These are phyloP conservation scores for Brachyptera putata DNA, from an alignment of 2,888 invertebrate genomes.

Conservation along the genomic window DNA sequence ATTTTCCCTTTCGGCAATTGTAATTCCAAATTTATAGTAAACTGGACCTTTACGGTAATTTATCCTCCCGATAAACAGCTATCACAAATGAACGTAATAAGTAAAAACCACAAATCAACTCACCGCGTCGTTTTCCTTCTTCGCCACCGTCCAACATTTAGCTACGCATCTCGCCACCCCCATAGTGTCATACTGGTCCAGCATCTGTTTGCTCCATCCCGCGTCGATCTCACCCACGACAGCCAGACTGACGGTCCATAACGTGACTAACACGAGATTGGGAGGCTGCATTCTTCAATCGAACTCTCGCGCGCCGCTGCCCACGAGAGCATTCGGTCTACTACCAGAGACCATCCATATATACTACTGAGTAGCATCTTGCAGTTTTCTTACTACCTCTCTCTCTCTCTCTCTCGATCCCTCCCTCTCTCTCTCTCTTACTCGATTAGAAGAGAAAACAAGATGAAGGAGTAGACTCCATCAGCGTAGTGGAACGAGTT, in stretches of 20 bases:
- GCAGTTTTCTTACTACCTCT: slow-evolving; percentile 17
- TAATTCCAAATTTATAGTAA: too few relatives aligned
- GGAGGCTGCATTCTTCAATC: background rate
- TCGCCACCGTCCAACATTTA: slow-evolving; percentile 48
- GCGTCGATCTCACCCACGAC: background rate
- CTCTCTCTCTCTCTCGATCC: too few relatives aligned
- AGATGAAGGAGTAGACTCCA: slow-evolving; percentile 19
- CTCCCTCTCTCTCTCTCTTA: too few relatives aligned
- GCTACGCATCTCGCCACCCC: slow-evolving; percentile 59
- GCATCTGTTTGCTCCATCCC: background rate
- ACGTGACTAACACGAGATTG: background rate
- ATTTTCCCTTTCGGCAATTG: too few relatives aligned
- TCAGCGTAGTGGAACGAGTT: slow-evolving; percentile 16
- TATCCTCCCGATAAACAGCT: too few relatives aligned
- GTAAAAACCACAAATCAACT: too few relatives aligned
- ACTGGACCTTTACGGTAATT: too few relatives aligned
- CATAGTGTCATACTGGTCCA: slow-evolving; percentile 49
- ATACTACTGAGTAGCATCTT: too few relatives aligned
- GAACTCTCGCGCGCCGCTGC: too few relatives aligned
- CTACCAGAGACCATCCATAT: too few relatives aligned
- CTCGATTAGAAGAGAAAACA: slow-evolving; percentile 5
- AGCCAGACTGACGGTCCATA: background rate
- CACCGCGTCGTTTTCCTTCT: slow-evolving; percentile 19
- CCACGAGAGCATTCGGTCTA: background rate
- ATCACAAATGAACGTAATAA: too few relatives aligned